These are phyloP conservation scores for Alectura lathami DNA, from an alignment of 2,113 vertebrate species.

Conservation along the genomic window DNA sequence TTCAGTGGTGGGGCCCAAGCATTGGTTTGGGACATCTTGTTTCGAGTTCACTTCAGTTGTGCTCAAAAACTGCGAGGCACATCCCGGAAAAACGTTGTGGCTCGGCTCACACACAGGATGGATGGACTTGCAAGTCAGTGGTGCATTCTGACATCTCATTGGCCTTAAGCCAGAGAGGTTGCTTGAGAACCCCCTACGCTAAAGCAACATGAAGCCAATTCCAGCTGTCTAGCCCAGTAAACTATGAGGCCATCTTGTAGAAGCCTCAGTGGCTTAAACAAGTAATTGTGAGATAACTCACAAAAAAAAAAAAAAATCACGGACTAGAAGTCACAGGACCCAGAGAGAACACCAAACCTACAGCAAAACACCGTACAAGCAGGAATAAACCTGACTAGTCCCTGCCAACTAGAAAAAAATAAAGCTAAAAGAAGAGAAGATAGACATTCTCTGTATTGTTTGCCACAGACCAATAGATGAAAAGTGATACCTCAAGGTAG, in stretches of 20 bases:
- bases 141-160: accelerated
- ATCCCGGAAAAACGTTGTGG: not conserved
- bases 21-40: not conserved
- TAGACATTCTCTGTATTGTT: accelerated
- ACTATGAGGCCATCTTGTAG: accelerated
- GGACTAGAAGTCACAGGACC: not conserved
- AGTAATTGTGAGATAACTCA: accelerated
- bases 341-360: accelerated
- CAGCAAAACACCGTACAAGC: not conserved
- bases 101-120: not conserved
- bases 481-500: not conserved
- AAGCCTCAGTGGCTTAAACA: not conserved
- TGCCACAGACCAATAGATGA: accelerated
- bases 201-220: accelerated
- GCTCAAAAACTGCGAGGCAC: accelerated
- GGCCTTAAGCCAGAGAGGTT: not conserved
- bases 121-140: not conserved
- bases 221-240: accelerated
- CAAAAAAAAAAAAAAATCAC: not conserved
- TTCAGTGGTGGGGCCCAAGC: not conserved
- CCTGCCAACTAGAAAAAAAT: accelerated
- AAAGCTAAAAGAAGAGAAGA: accelerated
- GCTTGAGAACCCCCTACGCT: not conserved
- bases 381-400: not conserved
- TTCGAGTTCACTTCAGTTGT: accelerated